Conservation (phyloP, 2,797 vertebrate genomes). For the Pangasius sanitwongsei region DNA sequence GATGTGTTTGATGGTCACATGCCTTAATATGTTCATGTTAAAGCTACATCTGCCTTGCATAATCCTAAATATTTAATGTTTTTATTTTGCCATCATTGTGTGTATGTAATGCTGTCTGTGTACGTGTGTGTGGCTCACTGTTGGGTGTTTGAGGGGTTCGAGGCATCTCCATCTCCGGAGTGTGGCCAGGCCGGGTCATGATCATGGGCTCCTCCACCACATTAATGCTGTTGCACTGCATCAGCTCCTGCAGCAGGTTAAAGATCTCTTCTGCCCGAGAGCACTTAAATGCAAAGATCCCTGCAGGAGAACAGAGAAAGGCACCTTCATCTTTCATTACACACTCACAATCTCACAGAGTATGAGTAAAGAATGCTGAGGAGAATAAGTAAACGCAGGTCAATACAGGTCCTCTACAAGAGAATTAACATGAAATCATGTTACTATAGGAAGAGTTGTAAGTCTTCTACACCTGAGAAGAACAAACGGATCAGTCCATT, state of each 20-base stretch:
- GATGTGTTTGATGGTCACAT: not conserved
- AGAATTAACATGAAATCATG: not conserved
- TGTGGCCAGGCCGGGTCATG: conserved; percentile 85
- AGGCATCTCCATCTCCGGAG: conserved; percentile 83
- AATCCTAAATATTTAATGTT: not conserved
- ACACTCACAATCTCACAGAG: not conserved
- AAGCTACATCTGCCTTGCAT: not conserved
- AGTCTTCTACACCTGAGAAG: not conserved
- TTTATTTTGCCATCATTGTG: not conserved
- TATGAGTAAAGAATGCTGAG: not conserved
- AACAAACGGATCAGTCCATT: not conserved
- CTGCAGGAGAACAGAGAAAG: conserved; percentile 65
- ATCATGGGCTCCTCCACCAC: conserved; percentile 94
- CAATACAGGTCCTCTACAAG: not conserved
- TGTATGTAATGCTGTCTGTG: not conserved
- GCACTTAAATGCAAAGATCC: conserved; percentile 99
- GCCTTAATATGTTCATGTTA: not conserved
- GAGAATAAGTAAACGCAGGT: not conserved
- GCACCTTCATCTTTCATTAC: not conserved
- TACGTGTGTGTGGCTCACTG: conserved; percentile 70
- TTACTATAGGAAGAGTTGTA: not conserved
- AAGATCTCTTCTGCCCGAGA: conserved; percentile 97
- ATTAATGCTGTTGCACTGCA: conserved; percentile 98
- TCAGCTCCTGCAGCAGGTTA: conserved; percentile 96
- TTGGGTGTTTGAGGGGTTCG: conserved; percentile 84